A percentile compares a stretch with the other conserved stretches of the same genome.
These are phyloP conservation scores for Stercorarius parasiticus DNA, from an alignment of 2,113 vertebrate species.

Conservation along the genomic window DNA sequence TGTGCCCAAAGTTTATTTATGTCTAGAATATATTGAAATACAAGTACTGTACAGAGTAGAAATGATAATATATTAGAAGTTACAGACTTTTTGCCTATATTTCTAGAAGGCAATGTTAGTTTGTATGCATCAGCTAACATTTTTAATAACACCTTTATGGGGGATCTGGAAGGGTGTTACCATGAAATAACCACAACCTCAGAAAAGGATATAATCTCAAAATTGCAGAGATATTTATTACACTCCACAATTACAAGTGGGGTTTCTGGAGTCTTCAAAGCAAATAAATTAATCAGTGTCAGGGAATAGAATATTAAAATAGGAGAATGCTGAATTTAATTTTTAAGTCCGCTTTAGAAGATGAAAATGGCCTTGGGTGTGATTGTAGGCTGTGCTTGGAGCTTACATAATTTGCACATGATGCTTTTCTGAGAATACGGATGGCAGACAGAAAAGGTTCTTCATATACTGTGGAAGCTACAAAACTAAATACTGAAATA, in stretches of 20 bases:
- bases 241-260: neutral
- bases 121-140: neutral
- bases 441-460: neutral
- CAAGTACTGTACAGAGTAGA: neutral
- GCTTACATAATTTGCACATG: neutral
- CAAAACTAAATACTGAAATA: neutral
- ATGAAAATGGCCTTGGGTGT: neutral
- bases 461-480: neutral
- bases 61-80: neutral
- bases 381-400: neutral
- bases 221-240: slow-evolving; percentile 16
- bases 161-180: neutral
- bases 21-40: neutral
- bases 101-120: neutral
- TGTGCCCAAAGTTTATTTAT: neutral
- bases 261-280: neutral
- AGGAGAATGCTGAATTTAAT: neutral
- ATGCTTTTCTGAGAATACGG: neutral
- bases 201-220: neutral
- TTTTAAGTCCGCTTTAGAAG: slow-evolving; percentile 3
- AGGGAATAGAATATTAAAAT: slow-evolving; percentile 2
- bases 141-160: neutral
- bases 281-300: slow-evolving; percentile 9
- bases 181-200: neutral
- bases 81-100: neutral